These are phyloP conservation scores for Cheilosia urbana DNA, from an alignment of 2,888 invertebrate genomes.

Conservation along the genomic window DNA sequence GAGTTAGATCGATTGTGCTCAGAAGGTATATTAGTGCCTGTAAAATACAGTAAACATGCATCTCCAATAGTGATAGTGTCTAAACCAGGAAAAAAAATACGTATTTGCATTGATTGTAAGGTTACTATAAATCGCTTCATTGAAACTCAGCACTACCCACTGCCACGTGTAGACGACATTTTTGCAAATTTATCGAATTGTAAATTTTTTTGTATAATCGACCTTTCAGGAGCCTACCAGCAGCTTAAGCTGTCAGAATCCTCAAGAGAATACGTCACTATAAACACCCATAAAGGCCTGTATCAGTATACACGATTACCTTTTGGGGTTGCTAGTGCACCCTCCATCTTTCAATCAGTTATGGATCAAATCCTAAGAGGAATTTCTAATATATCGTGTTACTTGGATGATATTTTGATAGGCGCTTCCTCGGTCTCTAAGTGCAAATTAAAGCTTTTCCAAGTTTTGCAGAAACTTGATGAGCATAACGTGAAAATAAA, in stretches of 20 bases:
- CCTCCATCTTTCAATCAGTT: no score
- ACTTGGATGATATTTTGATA: background rate
- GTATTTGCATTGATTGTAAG: no score
- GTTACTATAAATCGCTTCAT: no score
- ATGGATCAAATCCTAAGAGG: background rate
- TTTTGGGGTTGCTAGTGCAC: background rate
- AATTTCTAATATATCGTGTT: background rate
- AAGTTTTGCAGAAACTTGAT: background rate
- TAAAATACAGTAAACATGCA: no score
- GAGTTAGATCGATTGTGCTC: no score
- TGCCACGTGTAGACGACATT: no score
- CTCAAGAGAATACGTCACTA: background rate
- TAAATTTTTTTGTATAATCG: no score
- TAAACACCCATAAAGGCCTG: background rate
- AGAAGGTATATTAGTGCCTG: no score
- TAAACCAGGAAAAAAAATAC: no score
- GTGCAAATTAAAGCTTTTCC: background rate
- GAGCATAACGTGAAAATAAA: background rate
- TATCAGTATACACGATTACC: background rate
- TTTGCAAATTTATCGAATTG: no score
- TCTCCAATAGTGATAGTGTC: no score
- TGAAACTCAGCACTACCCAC: no score
- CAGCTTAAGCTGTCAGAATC: background rate
- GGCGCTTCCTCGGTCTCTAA: background rate
- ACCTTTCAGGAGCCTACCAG: background rate